Base-by-base conservation (phyloP, 30 jellyfish, hydroid and myxozoan genomes). In the Aurelia aurita complex sp. Pacific region DNA sequence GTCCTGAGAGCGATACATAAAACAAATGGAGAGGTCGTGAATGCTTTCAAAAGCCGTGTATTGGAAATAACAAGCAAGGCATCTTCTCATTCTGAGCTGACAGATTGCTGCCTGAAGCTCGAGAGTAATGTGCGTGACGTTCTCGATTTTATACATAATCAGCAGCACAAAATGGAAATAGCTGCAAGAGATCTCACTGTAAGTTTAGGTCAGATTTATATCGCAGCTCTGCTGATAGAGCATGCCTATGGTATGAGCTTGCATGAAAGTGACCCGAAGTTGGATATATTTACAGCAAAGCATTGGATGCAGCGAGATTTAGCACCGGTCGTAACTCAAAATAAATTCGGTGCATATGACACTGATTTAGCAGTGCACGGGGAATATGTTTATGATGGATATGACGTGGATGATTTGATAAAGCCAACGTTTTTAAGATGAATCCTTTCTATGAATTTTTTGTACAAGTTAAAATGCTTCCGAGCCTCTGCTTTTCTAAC, bases 121-220 rank as follows among this genome's bases (percentile, higher is more conserved):
- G 63, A 40, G 16, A 42, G 33, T 17, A 82, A 87, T 9, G 62
- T 76, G 72, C 79, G 84, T 32, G 69, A 72, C 16, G 38, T 88
- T n/a, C 68, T 64, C 64, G 54, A 61, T 14, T 83, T 88, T 57
- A 64, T 73, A 10, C 79, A 55, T 10, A 53, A 80, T n/a, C 77
- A 63, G 3, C 95, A 66, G 18, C 59, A 52, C 23, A 82, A 64
- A 67, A 18, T 83, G 9, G 73, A 63, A 40, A 60, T 33, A 14
- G 91, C 98, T 18, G 98, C 98, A 0, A 42, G 98, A 77, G 98
- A 94, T 75, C 85, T 88, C 16, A 76, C 98, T 3, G 69, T 59
- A 57, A 79, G 96, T 64, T 67, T 88, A 42, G 97, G 97, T 38
- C 92, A 96, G 67, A 62, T 88, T 68, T 94, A 94, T 50, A 88